Conservation (phyloP, 2,113 vertebrate species). For the Cricetomys ansorgei region DNA sequence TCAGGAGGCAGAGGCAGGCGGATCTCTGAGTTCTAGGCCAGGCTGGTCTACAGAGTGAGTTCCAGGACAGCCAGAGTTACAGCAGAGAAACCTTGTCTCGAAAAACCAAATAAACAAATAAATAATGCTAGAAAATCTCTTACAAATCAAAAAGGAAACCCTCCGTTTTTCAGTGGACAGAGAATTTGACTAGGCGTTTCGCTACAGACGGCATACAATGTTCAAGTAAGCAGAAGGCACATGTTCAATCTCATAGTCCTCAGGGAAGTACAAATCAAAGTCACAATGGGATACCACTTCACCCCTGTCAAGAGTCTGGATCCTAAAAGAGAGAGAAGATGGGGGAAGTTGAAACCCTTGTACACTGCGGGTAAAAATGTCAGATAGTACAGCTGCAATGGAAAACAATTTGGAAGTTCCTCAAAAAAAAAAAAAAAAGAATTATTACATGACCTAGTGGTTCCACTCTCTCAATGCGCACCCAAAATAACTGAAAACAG, state of each 20-base stretch:
- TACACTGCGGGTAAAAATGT: not conserved
- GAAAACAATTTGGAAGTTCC: not conserved
- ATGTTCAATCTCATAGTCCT: not conserved
- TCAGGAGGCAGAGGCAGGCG: not conserved
- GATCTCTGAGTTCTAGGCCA: not conserved
- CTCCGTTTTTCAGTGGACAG: not conserved
- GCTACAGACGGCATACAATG: not conserved
- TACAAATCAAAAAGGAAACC: constrained; percentile 25
- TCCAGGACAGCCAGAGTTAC: not conserved
- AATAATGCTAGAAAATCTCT: not conserved
- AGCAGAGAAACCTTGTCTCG: not conserved
- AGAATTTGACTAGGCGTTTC: constrained; percentile 3
- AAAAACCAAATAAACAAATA: not conserved
- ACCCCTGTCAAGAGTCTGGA: not conserved
- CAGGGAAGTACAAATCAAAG: constrained; percentile 60
- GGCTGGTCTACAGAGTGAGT: not conserved
- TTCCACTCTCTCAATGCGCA: not conserved
- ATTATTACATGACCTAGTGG: not conserved
- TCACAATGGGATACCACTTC: constrained; percentile 38
- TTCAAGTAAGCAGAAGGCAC: not conserved
- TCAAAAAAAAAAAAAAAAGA: constrained; percentile 3
- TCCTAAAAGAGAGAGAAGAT: not conserved
- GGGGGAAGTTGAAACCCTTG: not conserved
- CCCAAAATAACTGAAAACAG: constrained; percentile 17
- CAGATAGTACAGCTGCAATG: not conserved